Evolutionary conservation across 2,113 vertebrate species (phyloP).

Genomic region (Megaptera novaeangliae): DNA sequence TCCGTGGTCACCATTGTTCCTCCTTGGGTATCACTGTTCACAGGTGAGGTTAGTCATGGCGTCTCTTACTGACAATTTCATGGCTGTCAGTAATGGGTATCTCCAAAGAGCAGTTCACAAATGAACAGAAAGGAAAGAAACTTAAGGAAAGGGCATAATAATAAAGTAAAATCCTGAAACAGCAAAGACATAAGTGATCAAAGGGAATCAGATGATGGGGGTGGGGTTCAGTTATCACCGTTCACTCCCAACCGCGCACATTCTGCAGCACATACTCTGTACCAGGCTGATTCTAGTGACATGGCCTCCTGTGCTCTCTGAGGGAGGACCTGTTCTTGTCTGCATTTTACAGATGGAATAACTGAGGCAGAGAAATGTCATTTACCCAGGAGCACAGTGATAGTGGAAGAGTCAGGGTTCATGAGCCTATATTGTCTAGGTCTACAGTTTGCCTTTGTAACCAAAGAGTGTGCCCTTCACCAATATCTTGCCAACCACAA

Average conservation of each 20-base stretch:
- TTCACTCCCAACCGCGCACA: not conserved
- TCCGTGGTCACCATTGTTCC: not conserved
- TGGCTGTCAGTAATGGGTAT: not conserved
- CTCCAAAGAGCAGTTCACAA: not conserved
- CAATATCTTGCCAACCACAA: not conserved
- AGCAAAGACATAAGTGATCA: not conserved
- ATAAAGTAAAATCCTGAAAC: not conserved
- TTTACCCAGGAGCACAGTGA: not conserved
- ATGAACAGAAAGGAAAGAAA: not conserved
- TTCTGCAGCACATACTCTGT: fast-evolving
- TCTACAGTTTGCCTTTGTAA: not conserved
- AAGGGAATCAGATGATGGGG: not conserved
- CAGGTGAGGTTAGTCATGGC: not conserved
- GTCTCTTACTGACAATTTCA: not conserved
- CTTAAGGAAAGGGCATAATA: not conserved
- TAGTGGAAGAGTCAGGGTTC: not conserved
- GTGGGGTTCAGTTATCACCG: not conserved
- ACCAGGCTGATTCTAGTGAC: no score
- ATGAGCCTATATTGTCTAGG: not conserved
- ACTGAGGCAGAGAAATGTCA: not conserved
- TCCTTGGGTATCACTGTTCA: not conserved
- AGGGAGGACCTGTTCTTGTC: not conserved
- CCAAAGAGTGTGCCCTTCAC: not conserved
- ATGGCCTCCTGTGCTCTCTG: fast-evolving
- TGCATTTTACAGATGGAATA: not conserved